Conservation (phyloP, 2,113 vertebrate species). For the Parus major region DNA sequence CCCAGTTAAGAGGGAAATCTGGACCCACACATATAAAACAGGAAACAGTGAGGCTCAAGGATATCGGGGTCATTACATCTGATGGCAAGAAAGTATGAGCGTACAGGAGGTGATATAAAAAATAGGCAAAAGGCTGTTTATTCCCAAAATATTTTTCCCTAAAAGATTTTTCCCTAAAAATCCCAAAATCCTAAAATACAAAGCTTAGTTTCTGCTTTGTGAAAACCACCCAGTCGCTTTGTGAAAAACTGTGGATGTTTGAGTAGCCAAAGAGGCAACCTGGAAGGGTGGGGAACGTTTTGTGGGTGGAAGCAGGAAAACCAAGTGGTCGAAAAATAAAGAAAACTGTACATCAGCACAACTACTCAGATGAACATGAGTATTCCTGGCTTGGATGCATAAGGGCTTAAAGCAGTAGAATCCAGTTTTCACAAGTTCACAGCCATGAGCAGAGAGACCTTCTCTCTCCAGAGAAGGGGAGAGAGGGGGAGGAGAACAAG, state of each 20-base stretch:
- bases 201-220: neutral
- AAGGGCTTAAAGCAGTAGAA: slow-evolving; percentile 14
- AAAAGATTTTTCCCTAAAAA: too few relatives aligned
- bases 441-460: neutral
- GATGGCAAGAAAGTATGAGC: neutral
- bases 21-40: neutral
- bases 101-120: rapidly evolving
- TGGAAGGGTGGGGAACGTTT: neutral
- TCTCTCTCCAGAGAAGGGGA: neutral
- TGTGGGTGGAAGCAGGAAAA: neutral
- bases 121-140: neutral
- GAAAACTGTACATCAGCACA: neutral
- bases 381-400: neutral
- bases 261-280: neutral
- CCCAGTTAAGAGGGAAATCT: neutral
- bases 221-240: neutral
- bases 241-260: neutral
- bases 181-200: neutral
- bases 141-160: too few relatives aligned
- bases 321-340: neutral
- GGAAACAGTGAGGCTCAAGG: neutral
- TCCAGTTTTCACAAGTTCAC: slow-evolving; percentile 52
- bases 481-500: slow-evolving; percentile 38
- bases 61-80: rapidly evolving
- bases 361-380: neutral